Evolutionary conservation across 2,797 vertebrate species (phyloP), one percentile per base, ranked within the genome.

Genomic region (Yasuhikotakia modesta): DNA sequence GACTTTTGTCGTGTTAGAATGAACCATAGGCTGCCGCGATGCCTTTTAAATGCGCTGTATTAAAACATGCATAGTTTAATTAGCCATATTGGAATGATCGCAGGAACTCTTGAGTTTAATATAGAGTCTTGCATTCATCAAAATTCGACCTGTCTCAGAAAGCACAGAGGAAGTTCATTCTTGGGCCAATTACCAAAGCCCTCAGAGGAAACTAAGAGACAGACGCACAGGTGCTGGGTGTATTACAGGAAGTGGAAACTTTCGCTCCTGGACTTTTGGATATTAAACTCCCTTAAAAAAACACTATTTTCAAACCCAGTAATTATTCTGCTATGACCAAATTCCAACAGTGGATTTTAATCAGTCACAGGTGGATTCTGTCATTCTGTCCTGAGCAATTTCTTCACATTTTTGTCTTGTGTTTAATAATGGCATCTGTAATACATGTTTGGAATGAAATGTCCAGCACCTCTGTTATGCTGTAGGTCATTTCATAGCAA

Each of bases 31-130:
- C 35, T 70, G 8, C 27, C 63, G 6, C 4, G 24, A 53, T 55
- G 55, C 16, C 32, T 63, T 70, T 61, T 7, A 12, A 45, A 27
- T 70, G 19, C 11, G 14, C 27, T 60, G 12, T 30, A 27, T 32
- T 53, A 43, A 43, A 71, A 55, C 16, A 71, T 43, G 21, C 67
- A 45, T 64, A 61, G 53, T 65, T 71, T 78, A 71, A 78, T 71
- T 32, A 70, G 67, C 17, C 13, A 12, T 17, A 64, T 64, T 53
- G 55, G 48, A 78, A 65, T 78, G 58, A 78, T 53, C 24, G 66
- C 0, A 17, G 48, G 69, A 65, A 64, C 68, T 78, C 76, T 70
- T 16, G 58, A 68, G 68, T 46, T 78, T 78, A 78, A 65, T 65
- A 71, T 19, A 27, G 43, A 50, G 48, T 64, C 30, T 0, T 2